Conservation (phyloP, 2,797 vertebrate species). For the Avahi laniger region DNA sequence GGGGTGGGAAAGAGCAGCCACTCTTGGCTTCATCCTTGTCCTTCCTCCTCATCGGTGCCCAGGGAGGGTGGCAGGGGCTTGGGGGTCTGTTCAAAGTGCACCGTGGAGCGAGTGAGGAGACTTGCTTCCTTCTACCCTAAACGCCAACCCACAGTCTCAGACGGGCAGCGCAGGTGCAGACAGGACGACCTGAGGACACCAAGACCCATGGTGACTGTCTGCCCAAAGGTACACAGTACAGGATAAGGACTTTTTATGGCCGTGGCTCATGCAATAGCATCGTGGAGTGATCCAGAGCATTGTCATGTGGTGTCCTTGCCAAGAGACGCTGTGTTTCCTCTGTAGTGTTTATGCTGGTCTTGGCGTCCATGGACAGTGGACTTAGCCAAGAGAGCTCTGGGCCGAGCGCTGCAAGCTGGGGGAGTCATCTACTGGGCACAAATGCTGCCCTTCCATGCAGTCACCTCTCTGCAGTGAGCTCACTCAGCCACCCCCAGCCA, state of each 20-base stretch:
- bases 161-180: neutral
- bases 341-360: constrained; percentile 63
- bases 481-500: neutral
- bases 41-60: neutral
- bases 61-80: neutral
- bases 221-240: neutral
- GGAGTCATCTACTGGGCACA: neutral
- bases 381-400: constrained; percentile 26
- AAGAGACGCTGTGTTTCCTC: constrained; percentile 69
- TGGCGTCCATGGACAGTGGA: neutral
- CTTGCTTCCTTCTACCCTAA: neutral
- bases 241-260: neutral
- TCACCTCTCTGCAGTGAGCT: neutral
- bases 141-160: neutral
- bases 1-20: neutral
- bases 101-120: neutral
- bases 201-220: neutral
- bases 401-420: neutral
- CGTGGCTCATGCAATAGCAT: neutral
- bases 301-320: constrained; percentile 7
- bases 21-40: neutral
- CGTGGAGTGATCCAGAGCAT: constrained; percentile 26
- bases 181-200: accelerated
- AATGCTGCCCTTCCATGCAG: neutral
- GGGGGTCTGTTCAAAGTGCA: neutral